phyloP scores from a whole-genome alignment of 2,113 vertebrate species.

The Alexandromys fortis region DNA sequence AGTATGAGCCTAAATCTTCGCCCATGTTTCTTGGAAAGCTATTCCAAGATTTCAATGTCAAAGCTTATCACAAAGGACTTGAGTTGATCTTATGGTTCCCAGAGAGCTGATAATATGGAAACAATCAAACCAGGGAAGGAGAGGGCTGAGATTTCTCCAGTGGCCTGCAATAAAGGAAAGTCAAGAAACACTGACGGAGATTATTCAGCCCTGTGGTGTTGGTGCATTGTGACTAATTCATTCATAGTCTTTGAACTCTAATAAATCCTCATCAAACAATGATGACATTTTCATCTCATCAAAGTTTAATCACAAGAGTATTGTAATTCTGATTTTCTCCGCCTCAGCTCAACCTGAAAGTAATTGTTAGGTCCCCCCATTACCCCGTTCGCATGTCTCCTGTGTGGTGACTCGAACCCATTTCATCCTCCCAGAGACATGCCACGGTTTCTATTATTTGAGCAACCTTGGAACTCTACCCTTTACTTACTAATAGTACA shows the following conservation, averaged over 20 bases:
- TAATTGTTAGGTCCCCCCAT: constrained; percentile 73
- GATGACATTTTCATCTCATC: constrained; percentile 82
- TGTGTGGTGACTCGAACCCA: not conserved
- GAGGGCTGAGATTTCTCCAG: constrained; percentile 39
- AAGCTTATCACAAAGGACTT: constrained; percentile 55
- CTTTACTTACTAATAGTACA: constrained; percentile 57
- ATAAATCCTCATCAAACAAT: constrained; percentile 79
- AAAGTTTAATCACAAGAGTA: constrained; percentile 81
- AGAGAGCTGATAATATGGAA: constrained; percentile 42
- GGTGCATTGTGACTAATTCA: constrained; percentile 70
- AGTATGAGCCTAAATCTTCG: not conserved
- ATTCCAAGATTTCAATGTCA: constrained; percentile 58
- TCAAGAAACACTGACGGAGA: constrained; percentile 40
- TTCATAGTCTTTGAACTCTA: constrained; percentile 80
- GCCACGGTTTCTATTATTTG: constrained; percentile 55
- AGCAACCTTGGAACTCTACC: constrained; percentile 49
- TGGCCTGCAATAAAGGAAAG: constrained; percentile 22
- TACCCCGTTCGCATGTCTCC: constrained; percentile 36
- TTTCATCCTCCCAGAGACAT: constrained; percentile 65
- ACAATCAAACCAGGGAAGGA: constrained; percentile 7
- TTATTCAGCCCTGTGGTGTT: constrained; percentile 76
- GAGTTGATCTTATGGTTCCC: constrained; percentile 51
- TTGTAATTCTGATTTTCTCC: constrained; percentile 81
- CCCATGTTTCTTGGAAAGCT: not conserved
- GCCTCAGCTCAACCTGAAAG: constrained; percentile 74